A percentile compares a stretch with the other conserved stretches of the same genome.
Conservation (phyloP, 2,113 vertebrate species). For the Neodontobutis hainanensis region DNA sequence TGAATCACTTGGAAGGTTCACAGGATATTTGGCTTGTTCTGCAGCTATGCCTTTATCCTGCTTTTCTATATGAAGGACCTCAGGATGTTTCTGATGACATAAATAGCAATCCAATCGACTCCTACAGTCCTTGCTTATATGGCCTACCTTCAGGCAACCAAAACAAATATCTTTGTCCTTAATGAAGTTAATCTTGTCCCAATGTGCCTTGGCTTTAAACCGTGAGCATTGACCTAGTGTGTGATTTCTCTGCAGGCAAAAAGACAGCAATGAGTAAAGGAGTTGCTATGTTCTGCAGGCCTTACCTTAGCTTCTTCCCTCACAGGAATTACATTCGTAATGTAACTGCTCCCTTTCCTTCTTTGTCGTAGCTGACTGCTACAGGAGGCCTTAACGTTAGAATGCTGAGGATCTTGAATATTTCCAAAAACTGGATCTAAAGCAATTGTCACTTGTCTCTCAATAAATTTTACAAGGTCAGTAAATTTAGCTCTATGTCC, state of each 20-base stretch:
- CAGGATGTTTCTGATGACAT: not conserved
- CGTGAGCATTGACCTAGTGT: not conserved
- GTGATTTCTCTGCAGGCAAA: not conserved
- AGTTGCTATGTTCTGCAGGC: too few species aligned
- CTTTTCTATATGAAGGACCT: not conserved
- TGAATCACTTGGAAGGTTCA: not conserved
- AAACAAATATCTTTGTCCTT: too few species aligned
- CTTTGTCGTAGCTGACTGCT: too few species aligned
- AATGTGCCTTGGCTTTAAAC: too few species aligned
- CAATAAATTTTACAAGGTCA: not conserved
- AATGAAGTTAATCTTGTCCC: too few species aligned
- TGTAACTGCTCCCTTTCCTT: too few species aligned
- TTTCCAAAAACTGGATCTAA: too few species aligned
- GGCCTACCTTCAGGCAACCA: not conserved
- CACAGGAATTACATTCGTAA: not conserved
- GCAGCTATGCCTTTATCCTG: not conserved
- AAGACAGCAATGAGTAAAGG: not conserved
- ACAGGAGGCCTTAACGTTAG: too few species aligned
- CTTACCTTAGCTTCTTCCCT: not conserved
- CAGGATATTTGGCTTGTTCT: not conserved
- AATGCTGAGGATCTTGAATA: too few species aligned
- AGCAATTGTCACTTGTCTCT: slow-evolving; percentile 1
- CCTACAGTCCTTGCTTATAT: slow-evolving; percentile 8
- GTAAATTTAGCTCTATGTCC: not conserved
- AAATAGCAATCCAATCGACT: not conserved